A percentile compares a stretch with the other conserved stretches of the same genome.
phyloP scores from a whole-genome alignment of 1,140 invertebrate genomes.

The Pemphigus obesinymphae region DNA sequence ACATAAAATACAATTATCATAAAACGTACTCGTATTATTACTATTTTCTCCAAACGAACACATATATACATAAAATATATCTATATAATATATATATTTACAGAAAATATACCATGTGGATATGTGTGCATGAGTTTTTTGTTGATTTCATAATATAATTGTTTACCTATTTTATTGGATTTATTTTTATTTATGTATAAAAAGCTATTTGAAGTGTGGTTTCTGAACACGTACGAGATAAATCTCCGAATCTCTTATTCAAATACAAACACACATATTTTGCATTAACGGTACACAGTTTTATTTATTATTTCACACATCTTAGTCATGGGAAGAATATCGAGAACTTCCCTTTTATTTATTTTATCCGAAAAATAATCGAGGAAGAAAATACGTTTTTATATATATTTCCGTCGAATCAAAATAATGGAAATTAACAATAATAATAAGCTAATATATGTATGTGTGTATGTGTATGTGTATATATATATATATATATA shows the following conservation, averaged over 20 bases:
- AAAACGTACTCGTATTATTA: too few species aligned
- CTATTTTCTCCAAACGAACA: neutral
- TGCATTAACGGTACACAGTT: neutral
- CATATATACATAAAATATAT: neutral
- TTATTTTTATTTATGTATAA: slow-evolving; percentile 5
- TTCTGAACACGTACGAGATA: neutral
- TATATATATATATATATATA: neutral
- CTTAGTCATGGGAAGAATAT: neutral
- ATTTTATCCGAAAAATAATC: neutral
- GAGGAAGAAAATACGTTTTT: neutral
- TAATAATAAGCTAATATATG: neutral
- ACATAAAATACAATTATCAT: too few species aligned
- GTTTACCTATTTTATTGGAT: neutral
- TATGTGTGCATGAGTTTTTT: neutral
- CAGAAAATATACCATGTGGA: too few species aligned
- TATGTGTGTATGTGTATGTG: too few species aligned
- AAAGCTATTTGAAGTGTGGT: neutral
- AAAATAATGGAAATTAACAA: neutral
- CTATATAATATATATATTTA: neutral
- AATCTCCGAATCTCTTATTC: neutral
- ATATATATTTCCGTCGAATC: neutral
- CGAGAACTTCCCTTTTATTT: neutral
- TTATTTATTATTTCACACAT: neutral
- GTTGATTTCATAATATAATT: neutral
- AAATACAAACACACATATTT: neutral